Evolutionary conservation across 2,113 vertebrate genomes (phyloP).

Genomic region (Tragelaphus strepsiceros): DNA sequence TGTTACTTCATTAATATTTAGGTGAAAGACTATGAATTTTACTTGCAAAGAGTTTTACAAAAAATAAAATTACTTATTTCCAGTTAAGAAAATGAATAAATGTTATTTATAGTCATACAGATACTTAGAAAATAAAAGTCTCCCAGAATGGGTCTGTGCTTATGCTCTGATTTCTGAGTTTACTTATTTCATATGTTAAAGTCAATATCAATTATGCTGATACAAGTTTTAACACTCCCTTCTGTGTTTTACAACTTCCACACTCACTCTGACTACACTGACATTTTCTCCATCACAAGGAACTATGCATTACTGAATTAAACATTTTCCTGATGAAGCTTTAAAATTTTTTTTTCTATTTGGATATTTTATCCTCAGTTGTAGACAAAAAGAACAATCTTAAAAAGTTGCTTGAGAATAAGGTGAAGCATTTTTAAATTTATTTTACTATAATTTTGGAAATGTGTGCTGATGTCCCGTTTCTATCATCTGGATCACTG

Average conservation of each 20-base stretch:
- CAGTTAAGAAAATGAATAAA: background rate
- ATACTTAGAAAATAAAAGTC: background rate
- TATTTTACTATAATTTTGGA: background rate
- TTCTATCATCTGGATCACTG: background rate
- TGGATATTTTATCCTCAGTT: conserved; percentile 26
- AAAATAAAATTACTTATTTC: background rate
- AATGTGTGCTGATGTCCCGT: background rate
- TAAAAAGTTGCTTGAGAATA: background rate
- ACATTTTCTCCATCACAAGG: background rate
- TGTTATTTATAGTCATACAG: background rate
- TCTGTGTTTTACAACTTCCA: background rate
- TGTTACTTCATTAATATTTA: background rate
- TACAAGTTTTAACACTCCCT: background rate
- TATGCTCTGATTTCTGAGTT: background rate
- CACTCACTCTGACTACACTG: background rate
- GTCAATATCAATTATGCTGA: background rate
- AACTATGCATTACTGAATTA: background rate
- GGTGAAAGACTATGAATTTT: background rate
- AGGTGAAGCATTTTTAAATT: conserved; percentile 8
- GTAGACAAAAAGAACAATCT: background rate
- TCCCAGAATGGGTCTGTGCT: background rate
- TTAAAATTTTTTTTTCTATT: background rate
- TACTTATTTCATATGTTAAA: background rate
- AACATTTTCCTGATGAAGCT: background rate
- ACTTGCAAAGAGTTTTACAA: background rate